Conservation (phyloP, 1,140 invertebrate species). For the Hycleus cichorii region DNA sequence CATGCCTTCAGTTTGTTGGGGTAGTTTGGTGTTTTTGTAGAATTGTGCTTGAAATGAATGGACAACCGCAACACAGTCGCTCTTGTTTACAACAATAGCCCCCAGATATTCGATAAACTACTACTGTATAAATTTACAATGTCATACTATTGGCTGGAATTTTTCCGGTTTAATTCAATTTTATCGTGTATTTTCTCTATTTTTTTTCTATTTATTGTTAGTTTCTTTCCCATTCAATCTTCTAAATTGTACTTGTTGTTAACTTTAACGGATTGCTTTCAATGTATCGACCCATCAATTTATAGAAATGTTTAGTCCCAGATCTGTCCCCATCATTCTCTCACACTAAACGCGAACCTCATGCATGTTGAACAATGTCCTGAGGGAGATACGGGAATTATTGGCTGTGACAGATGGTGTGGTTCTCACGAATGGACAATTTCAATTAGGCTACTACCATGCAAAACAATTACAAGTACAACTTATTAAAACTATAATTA, state of each 20-base stretch:
- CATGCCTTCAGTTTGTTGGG: not conserved
- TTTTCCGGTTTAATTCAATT: too few relatives aligned
- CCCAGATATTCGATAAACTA: slow-evolving; percentile 13
- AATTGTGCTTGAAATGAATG: not conserved
- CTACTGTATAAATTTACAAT: not conserved
- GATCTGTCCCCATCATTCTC: too few relatives aligned
- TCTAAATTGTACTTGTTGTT: too few relatives aligned
- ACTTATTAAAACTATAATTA: too few relatives aligned
- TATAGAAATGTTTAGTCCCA: too few relatives aligned
- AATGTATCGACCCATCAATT: too few relatives aligned
- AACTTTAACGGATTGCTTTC: too few relatives aligned
- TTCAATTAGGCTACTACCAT: not conserved
- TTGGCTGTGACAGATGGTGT: slow-evolving; percentile 1
- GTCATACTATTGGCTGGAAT: too few relatives aligned
- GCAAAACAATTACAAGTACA: too few relatives aligned
- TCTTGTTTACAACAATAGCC: slow-evolving; percentile 1
- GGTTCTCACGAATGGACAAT: slow-evolving; percentile 5
- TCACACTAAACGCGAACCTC: not conserved
- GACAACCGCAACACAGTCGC: slow-evolving; percentile 1
- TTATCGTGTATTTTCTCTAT: too few relatives aligned
- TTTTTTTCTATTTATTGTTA: too few relatives aligned
- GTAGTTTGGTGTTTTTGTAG: not conserved
- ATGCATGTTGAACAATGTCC: slow-evolving; percentile 9
- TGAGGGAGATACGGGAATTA: not conserved
- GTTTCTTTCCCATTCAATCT: too few relatives aligned